Conservation (phyloP, 2,113 vertebrate species). For the Procavia capensis region DNA sequence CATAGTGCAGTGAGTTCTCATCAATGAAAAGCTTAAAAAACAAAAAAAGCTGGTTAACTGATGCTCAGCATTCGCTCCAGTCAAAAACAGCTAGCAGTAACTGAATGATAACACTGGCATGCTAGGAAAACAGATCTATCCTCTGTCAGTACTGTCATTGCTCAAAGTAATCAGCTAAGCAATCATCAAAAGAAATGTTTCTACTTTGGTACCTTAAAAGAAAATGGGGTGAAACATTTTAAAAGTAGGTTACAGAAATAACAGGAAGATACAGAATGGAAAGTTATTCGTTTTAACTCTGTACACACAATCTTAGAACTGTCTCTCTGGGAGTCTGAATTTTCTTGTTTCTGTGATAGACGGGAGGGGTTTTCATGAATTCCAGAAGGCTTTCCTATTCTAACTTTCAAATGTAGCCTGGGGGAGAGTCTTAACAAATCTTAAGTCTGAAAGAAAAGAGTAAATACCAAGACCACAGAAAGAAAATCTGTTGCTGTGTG, state of each 20-base stretch:
- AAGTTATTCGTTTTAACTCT: neutral
- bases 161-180: neutral
- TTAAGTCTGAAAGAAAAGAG: neutral
- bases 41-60: conserved; percentile 55
- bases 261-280: neutral
- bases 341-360: neutral
- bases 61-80: conserved; percentile 72
- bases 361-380: neutral
- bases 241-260: neutral
- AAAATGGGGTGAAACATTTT: neutral
- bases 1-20: conserved; percentile 47
- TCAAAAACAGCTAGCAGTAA: conserved; percentile 79
- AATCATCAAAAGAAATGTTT: neutral
- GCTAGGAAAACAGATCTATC: conserved; percentile 59
- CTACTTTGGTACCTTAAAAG: neutral
- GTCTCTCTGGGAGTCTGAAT: neutral
- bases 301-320: neutral
- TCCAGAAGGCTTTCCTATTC: neutral
- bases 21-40: conserved; percentile 63
- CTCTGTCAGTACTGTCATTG: neutral
- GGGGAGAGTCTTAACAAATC: neutral
- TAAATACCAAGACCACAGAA: neutral
- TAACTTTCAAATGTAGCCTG: neutral
- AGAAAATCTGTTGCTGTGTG: neutral
- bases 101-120: conserved; percentile 71